A percentile compares a stretch with the other conserved stretches of the same genome.
These are phyloP conservation scores for Fopius arisanus DNA, from an alignment of 1,140 invertebrate genomes.

Conservation along the genomic window DNA sequence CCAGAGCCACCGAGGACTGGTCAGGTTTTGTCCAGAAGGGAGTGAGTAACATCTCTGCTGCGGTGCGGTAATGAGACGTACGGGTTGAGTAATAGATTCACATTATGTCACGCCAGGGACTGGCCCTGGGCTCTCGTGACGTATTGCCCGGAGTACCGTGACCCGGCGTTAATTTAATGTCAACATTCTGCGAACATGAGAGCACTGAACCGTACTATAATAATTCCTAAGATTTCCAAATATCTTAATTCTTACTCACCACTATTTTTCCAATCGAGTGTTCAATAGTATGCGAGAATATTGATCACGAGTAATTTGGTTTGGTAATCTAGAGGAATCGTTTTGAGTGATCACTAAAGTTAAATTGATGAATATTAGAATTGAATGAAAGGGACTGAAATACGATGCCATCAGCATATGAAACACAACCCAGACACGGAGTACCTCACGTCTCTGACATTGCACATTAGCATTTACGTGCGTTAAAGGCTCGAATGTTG, in stretches of 20 bases:
- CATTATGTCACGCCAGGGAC: conserved; percentile 52
- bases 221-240: background rate
- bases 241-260: background rate
- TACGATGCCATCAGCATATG: conserved; percentile 19
- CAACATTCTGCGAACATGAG: conserved; percentile 14
- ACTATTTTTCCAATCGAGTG: background rate
- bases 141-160: conserved; percentile 44
- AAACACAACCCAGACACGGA: conserved; percentile 5
- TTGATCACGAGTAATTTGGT: no score
- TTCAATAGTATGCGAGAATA: background rate
- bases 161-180: conserved; percentile 45
- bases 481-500: conserved; percentile 15
- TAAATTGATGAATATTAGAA: background rate
- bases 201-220: background rate
- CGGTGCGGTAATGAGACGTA: conserved; percentile 53
- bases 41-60: conserved; percentile 16
- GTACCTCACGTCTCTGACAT: conserved; percentile 40
- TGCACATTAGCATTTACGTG: conserved; percentile 45
- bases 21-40: background rate
- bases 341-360: no score
- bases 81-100: conserved; percentile 59
- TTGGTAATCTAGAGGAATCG: no score
- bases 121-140: conserved; percentile 47
- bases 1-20: background rate
- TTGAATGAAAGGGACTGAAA: conserved; percentile 17